Evolutionary conservation across 2,888 invertebrate genomes (phyloP), one percentile per base, ranked within the genome.

Genomic region (Chaitophorus viminalis): DNA sequence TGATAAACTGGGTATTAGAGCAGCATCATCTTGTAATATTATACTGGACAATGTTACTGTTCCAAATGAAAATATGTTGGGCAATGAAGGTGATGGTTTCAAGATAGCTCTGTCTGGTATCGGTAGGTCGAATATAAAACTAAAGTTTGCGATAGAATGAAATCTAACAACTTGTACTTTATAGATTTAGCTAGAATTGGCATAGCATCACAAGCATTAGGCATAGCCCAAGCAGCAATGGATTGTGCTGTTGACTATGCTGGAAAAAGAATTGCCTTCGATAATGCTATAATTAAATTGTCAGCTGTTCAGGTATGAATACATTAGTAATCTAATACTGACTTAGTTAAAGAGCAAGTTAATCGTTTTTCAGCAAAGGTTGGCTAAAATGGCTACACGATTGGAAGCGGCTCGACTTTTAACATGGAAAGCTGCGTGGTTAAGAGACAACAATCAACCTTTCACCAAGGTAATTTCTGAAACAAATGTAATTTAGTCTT

Each of bases 181-280:
- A 91, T 94, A 74, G 95, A 95, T 92, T 94, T 94, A 90, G 95
- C 94, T 0, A 91, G 96, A 90, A 94, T 96, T 74, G 96, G 95
- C 0, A 95, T 96, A 89, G 95, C 95, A 1, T 93, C 94, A 0
- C 95, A 95, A 91, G 95, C 95, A 65, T 91, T 95, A 9, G 95
- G 95, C 76, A 96, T 96, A 89, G 95, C 93, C 0, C 95, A 95
- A 91, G 94, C 95, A 0, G 94, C 95, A 0, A 91, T 96, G n/a
- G 95, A 96, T 90, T 93, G 94, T 89, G 95, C 95, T 0, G 92
- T 95, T 18, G 92, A 93, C 83, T 95, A 95, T 92, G 93, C 95
- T 0, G 92, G 93, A 81, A 92, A 94, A 89, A 92, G 95, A 90
- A 92, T 93, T 88, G 94, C 95, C 0, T 95, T 95, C 91, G 95